Percentiles rank a stretch among this genome's conserved stretches.
Evolutionary conservation across 1,140 invertebrate species (phyloP).

Genomic region (Hyposmocoma kahamanoa): DNA sequence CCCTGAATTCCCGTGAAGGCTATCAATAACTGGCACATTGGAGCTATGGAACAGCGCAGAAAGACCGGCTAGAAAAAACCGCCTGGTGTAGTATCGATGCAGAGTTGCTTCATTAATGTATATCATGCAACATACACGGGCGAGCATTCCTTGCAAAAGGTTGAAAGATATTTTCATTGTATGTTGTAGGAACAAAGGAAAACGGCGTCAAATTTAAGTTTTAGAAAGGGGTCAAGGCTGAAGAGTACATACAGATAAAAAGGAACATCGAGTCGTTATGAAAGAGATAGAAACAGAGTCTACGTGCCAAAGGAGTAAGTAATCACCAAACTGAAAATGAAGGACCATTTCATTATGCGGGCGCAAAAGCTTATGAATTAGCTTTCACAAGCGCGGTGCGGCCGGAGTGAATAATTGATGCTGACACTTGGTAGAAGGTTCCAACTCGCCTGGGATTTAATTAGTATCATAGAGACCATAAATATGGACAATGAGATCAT

Average conservation of each 20-base stretch:
- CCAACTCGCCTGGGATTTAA: conserved; percentile 14
- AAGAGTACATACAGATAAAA: no score
- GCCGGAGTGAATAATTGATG: not conserved
- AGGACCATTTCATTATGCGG: conserved; percentile 9
- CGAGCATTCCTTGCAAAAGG: no score
- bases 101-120: no score
- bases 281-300: no score
- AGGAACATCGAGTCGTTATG: no score
- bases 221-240: no score
- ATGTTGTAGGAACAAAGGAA: no score
- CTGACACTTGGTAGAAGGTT: not conserved
- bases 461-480: conserved; percentile 13
- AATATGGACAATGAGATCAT: conserved; percentile 18
- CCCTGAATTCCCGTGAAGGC: conserved; percentile 59
- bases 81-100: no score
- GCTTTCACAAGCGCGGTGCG: not conserved
- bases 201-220: no score
- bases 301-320: no score
- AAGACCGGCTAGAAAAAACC: conserved; percentile 8
- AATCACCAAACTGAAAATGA: conserved; percentile 1
- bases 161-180: no score
- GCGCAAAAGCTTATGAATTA: conserved; percentile 8
- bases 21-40: conserved; percentile 24
- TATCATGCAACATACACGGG: no score
- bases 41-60: conserved; percentile 23